Conservation (phyloP, 2,797 vertebrate species). For the Bovichtus variegatus region DNA sequence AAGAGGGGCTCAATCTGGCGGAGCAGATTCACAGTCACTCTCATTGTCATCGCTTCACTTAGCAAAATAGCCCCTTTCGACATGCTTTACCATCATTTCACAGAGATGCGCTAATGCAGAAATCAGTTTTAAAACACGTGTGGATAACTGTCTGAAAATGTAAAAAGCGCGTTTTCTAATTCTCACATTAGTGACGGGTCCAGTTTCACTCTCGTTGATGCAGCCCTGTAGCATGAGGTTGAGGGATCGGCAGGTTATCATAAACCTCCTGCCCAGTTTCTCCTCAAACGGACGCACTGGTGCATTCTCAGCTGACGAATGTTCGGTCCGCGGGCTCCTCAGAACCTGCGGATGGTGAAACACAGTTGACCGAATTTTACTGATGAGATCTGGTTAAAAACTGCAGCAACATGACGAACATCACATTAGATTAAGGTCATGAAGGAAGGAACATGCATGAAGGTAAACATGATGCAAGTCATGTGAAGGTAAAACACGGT, state of each 20-base stretch:
- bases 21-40: conserved; percentile 25
- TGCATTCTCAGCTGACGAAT: conserved; percentile 76
- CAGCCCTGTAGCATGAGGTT: conserved; percentile 94
- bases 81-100: not conserved
- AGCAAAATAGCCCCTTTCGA: not conserved
- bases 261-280: conserved; percentile 91
- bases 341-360: conserved; percentile 81
- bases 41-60: not conserved
- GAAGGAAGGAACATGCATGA: not conserved
- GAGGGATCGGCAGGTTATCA: conserved; percentile 92
- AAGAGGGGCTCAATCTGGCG: conserved; percentile 96
- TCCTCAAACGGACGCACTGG: conserved; percentile 92
- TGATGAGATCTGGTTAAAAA: no score
- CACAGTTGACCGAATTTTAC: not conserved
- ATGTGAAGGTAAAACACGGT: not conserved
- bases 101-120: not conserved
- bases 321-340: conserved; percentile 89
- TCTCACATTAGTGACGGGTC: conserved; percentile 93
- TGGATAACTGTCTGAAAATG: not conserved
- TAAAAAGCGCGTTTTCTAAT: not conserved
- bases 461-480: not conserved
- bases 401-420: not conserved
- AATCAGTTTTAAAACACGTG: not conserved
- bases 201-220: conserved; percentile 91
- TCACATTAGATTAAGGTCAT: not conserved